Conservation (phyloP, 2,797 vertebrate species). For the Gallinago nigripennis region DNA sequence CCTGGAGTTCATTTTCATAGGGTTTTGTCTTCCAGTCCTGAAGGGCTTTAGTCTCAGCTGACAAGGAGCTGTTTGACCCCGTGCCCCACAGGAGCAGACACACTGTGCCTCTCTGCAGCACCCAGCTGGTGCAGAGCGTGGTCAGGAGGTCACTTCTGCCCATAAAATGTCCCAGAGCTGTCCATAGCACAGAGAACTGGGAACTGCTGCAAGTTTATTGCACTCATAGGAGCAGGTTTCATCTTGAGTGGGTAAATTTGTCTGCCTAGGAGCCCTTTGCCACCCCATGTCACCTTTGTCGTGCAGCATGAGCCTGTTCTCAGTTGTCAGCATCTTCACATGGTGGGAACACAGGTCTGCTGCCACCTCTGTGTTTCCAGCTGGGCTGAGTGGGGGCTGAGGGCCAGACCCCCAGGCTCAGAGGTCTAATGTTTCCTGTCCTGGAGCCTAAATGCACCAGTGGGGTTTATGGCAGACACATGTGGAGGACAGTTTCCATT, state of each 20-base stretch:
- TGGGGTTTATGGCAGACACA: not conserved
- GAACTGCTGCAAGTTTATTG: not conserved
- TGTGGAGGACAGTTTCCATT: fast-evolving
- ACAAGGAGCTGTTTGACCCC: fast-evolving
- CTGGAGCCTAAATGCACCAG: not conserved
- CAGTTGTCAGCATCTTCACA: not conserved
- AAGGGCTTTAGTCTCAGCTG: not conserved
- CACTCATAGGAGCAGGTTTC: not conserved
- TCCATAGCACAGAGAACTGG: not conserved
- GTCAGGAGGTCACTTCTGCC: not conserved
- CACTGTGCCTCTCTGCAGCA: not conserved
- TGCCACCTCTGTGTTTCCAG: not conserved
- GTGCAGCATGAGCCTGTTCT: fast-evolving
- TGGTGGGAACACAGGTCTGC: fast-evolving
- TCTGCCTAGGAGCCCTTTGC: not conserved
- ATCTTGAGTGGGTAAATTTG: not conserved
- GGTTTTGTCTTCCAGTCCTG: not conserved
- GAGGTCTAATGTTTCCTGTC: not conserved
- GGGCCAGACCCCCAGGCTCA: not conserved
- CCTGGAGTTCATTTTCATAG: not conserved
- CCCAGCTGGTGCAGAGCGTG: fast-evolving
- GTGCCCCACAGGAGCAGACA: fast-evolving
- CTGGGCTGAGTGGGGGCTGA: not conserved
- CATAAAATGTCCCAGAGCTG: not conserved
- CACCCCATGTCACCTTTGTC: not conserved